Base-by-base conservation (phyloP, 92 coral and sea anemone genomes). In the Palythoa heliodiscus region DNA sequence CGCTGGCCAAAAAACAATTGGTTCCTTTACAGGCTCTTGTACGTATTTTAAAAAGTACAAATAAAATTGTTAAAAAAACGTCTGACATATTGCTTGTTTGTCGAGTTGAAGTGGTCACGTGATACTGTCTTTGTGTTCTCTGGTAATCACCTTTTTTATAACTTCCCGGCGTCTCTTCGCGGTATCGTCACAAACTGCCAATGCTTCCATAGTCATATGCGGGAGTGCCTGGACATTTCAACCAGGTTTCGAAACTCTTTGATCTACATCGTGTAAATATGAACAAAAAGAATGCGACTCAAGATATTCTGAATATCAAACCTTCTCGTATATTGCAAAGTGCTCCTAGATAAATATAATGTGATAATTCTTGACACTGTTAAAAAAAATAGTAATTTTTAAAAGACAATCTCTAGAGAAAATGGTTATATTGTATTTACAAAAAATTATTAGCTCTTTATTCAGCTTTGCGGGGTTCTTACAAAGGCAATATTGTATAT, bases 161-260 rank as follows among this genome's bases (percentile, higher is more conserved):
- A 39, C 25, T 11, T 5, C 25, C 15, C 68, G 2, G 35, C 73
- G 14, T 67, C 73, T 48, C 40, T 6, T 2, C 12, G 12, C 13
- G 29, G 29, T 70, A 55, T 19, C 69, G 15, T 85, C 85, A 95
- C 76, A 95, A 86, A 82, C 99, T 96, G 35, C 98, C 99, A 57
- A 96, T 93, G 88, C 99, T 96, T 16, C 99, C 99, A 75, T 95
- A 96, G 75, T 96, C 99, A 78, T 96, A 97, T 14, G 99, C 98
- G 11, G 94, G 98, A 15, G 95, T 89, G 3, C 92, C 93, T n/a
- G 99, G 99, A 89, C 99, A 97, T 77, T 92, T 93, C 70, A 95
- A 83, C 99, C 99, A 97, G 63, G 99, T 95, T 85, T 97, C 99
- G 78, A 97, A 94, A 35, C 99, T 96, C 82, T 92, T 93, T 20